These are phyloP conservation scores for Neodiprion virginianus DNA, from an alignment of 1,140 invertebrate species.

Conservation along the genomic window DNA sequence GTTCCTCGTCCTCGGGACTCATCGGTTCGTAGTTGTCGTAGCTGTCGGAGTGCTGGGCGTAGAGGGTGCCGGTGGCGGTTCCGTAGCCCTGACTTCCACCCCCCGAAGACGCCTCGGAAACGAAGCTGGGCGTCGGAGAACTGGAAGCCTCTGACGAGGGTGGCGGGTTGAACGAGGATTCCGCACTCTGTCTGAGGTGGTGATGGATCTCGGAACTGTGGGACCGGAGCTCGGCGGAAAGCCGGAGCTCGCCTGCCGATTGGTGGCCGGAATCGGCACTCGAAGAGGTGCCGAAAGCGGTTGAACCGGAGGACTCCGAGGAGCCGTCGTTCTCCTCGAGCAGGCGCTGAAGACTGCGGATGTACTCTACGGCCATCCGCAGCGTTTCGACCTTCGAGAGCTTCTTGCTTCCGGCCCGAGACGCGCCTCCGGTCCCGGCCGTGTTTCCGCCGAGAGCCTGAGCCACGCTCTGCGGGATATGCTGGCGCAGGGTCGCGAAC, in stretches of 20 bases:
- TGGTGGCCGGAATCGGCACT: conserved; percentile 21
- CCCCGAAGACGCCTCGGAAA: conserved; percentile 75
- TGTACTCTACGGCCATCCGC: conserved; percentile 93
- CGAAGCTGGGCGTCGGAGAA: conserved; percentile 81
- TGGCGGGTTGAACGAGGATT: conserved; percentile 58
- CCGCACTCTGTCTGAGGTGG: conserved; percentile 44
- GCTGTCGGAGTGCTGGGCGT: conserved; percentile 65
- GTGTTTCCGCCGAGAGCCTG: conserved; percentile 66
- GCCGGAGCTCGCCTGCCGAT: conserved; percentile 28
- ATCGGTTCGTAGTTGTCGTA: conserved; percentile 82
- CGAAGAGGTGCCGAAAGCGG: conserved; percentile 26
- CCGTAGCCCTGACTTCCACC: conserved; percentile 52
- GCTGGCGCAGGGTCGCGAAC: conserved; percentile 85
- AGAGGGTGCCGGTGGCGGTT: conserved; percentile 61
- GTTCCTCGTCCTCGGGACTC: conserved; percentile 89
- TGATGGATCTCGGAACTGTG: conserved; percentile 44
- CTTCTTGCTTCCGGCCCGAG: conserved; percentile 76
- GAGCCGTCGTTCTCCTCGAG: conserved; percentile 75
- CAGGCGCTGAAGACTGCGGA: conserved; percentile 83
- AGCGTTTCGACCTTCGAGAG: conserved; percentile 96
- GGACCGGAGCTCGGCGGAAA: conserved; percentile 44
- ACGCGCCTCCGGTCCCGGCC: conserved; percentile 64
- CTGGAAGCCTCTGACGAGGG: conserved; percentile 76
- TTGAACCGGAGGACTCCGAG: conserved; percentile 44
- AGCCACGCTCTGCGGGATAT: conserved; percentile 81